Evolutionary conservation across 2,797 vertebrate species (phyloP).

Genomic region (Cirrhinus molitorella): DNA sequence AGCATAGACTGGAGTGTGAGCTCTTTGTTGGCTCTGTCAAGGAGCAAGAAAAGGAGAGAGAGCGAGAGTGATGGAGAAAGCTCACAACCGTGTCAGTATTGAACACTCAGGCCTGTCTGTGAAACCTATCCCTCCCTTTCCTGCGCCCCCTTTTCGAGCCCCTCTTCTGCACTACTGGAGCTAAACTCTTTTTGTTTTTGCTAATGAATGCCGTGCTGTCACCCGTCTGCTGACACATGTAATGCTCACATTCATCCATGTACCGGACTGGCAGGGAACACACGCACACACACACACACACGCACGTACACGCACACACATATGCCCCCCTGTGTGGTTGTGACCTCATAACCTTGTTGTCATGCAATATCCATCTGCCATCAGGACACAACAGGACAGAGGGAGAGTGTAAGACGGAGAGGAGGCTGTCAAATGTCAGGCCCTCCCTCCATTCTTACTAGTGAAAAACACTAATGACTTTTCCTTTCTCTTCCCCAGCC

Average conservation of each 20-base stretch:
- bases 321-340: slow-evolving; percentile 75
- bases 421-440: slow-evolving; percentile 62
- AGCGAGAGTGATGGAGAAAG: slow-evolving; percentile 47
- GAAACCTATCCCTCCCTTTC: slow-evolving; percentile 18
- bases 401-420: slow-evolving; percentile 54
- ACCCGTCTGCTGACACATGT: slow-evolving; percentile 51
- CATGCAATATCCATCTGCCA: slow-evolving; percentile 84
- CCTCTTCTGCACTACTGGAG: slow-evolving; percentile 42
- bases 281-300: slow-evolving; percentile 14
- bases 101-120: slow-evolving; percentile 25
- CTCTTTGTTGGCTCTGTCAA: slow-evolving; percentile 46
- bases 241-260: slow-evolving; percentile 48
- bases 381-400: slow-evolving; percentile 67
- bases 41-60: slow-evolving; percentile 40
- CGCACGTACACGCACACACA: slow-evolving; percentile 5
- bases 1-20: slow-evolving; percentile 52
- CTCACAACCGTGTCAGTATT: slow-evolving; percentile 26
- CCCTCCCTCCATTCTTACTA: slow-evolving; percentile 48
- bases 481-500: slow-evolving; percentile 45
- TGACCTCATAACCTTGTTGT: slow-evolving; percentile 83
- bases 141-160: slow-evolving; percentile 21
- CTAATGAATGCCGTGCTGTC: slow-evolving; percentile 47
- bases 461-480: slow-evolving; percentile 53
- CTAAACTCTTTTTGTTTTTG: slow-evolving; percentile 51
- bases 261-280: slow-evolving; percentile 34